Evolutionary conservation across 2,797 vertebrate species (phyloP), one percentile per base, ranked within the genome.

Genomic region (Eremophila alpestris): DNA sequence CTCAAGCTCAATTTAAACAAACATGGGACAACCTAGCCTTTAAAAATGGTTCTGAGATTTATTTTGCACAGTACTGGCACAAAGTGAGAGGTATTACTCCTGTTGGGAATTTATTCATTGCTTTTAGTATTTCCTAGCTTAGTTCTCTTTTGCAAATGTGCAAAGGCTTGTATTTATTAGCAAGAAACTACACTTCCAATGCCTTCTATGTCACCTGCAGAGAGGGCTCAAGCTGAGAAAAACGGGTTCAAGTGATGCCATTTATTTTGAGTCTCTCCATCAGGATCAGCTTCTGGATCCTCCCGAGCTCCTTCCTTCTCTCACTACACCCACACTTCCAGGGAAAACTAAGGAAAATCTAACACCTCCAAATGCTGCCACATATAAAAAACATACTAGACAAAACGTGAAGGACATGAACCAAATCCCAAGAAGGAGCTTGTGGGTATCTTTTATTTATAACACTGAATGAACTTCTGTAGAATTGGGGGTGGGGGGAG

Each of bases 351-450:
- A 79, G 79, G 48, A 95, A 93, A 60, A 94, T 48, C 24, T 75
- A 88, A 86, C 69, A 54, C 73, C 84, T 86, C 94, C 83, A 94
- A 93, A 86, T 34, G 76, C 62, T 94, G 43, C 77, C 40, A 30
- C 56, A 65, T 83, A 79, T 70, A 71, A 78, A 78, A 87, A 88
- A 91, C 38, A 34, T 41, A 87, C 56, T 22, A 95, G 83, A 94
- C 83, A 89, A 63, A 92, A 82, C 16, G 30, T 13, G 36, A 87
- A 86, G 87, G 93, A 81, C 54, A 11, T 32, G 83, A 94, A 91
- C 41, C 45, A 93, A 86, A 93, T 56, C 67, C 83, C 30, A 20
- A 77, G 59, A 78, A 83, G 70, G 22, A 82, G 43, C 26, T 48
- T 58, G 36, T 51, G 77, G 43, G 69, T 55, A 78, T 63, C 86